Base-by-base conservation (phyloP, 2,113 vertebrate genomes). In the Atlantisia rogersi region DNA sequence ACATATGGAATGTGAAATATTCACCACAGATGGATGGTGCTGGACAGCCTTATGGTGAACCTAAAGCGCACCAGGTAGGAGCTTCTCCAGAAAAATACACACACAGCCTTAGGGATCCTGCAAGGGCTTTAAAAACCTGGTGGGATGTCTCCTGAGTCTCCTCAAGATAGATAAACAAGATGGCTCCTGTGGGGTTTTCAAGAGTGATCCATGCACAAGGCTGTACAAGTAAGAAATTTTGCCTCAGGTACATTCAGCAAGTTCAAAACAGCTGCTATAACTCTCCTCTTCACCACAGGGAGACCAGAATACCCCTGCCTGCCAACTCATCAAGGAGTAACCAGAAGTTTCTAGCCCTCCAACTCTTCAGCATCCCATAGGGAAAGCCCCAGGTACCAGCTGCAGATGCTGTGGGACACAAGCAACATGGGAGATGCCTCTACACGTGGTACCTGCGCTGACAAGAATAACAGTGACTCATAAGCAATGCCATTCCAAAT, bases 361-460 rank as follows among this genome's bases (percentile, higher is more conserved):
- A 46, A 25, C 56, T 31, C 58, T 1, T 1, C 29, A 22, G 35
- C 0, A 9, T 25, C 20, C 32, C 24, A 1, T 2, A 2, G 44
- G 28, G 44, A 37, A 59, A 77, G 65, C 31, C 46, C 31, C 40
- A 21, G 70, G 12, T 11, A 12, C 21, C 64, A 77, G n/a, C 52
- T 31, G 20, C 5, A 1, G 58, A 4, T 6, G 35, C 50, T n/a
- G 26, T n/a, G 15, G 50, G 50, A 46, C 37, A 46, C 48, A 46
- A 58, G 37, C 15, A 15, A 68, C 79, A 18, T 3, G 21, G 53
- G 44, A n/a, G 64, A 20, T 32, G n/a, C 53, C 31, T 13, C 58
- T 3, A 15, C 42, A 63, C 32, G 4, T 3, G 11, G n/a, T 17
- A 46, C 40, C 25, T 4, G 2, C 0, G 0, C 21, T 29, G 26